Evolutionary conservation across 2,797 vertebrate species (phyloP), one percentile per base, ranked within the genome.

Genomic region (Distichodus sexfasciatus): DNA sequence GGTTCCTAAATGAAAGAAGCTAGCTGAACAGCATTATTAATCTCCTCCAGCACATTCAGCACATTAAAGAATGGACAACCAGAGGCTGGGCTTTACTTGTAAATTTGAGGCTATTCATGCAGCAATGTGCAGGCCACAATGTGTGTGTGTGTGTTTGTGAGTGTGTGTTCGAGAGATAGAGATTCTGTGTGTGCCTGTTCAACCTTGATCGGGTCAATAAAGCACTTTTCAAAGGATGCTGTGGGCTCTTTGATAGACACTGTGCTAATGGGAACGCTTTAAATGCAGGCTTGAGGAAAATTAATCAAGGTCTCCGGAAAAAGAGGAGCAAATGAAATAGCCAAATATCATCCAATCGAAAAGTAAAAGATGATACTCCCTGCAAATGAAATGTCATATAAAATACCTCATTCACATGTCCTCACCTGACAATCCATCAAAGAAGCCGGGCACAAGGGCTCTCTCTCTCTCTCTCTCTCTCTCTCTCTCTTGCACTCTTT

Each of bases 351-450:
- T 23, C 53, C 5, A 79, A 82, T 79, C 57, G n/a, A 83, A 84
- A 86, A 84, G 81, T 82, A 79, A 84, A 71, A 84, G 84, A 84
- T 84, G 73, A 72, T 78, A 77, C 74, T 72, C 51, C 66, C 53
- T 74, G 84, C 82, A 85, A 83, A 84, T 84, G 66, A 87, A 88
- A 89, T 85, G 82, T 85, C 83, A 82, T 69, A 69, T 69, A 84
- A 79, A 79, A 84, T 77, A 79, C 70, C 66, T 75, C 31, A 15
- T 79, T 75, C 66, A 58, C 43, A 77, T 62, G 60, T 67, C 73
- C 66, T 83, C 77, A 83, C 74, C 75, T 72, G 72, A 83, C 82
- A 80, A 83, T 63, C 29, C 35, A 53, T 59, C 46, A 66, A 60
- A 60, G 35, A 41, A 40, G 40, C 51, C 40, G 33, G 48, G 35